phyloP scores from a whole-genome alignment of 2,797 vertebrate genomes.

The Tauraco hartlaubi region DNA sequence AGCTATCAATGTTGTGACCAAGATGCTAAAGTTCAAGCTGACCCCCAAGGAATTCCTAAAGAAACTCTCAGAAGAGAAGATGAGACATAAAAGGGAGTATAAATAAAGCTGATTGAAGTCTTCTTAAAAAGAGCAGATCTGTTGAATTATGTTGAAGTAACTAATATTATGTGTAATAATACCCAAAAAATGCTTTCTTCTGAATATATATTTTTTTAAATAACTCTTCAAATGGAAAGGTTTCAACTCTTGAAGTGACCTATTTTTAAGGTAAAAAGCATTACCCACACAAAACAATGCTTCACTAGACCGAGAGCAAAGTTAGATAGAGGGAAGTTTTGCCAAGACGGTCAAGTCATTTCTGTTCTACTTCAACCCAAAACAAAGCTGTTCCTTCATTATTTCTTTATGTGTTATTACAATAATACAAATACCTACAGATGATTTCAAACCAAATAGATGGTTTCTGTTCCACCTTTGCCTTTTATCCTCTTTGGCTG shows the following conservation, averaged over 20 bases:
- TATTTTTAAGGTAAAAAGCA: not conserved
- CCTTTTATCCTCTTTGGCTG: not conserved
- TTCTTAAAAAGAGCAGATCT: not conserved
- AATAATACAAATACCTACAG: not conserved
- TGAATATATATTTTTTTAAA: not conserved
- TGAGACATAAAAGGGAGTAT: not conserved
- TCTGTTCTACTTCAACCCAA: not conserved
- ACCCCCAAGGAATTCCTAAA: not conserved
- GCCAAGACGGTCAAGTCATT: not conserved
- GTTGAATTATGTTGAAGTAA: not conserved
- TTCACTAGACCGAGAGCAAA: not conserved
- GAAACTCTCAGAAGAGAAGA: not conserved
- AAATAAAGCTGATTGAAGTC: not conserved
- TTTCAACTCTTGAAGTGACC: not conserved
- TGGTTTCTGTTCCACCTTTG: not conserved
- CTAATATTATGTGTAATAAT: not conserved
- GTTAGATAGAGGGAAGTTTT: not conserved
- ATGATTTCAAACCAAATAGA: not conserved
- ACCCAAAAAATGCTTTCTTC: not conserved
- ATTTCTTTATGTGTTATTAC: not conserved
- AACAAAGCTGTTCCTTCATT: not conserved
- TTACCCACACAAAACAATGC: not conserved
- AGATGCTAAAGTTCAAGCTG: not conserved
- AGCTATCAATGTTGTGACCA: not conserved
- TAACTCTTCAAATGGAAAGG: not conserved